Percentiles rank a stretch among this genome's conserved stretches.
Conservation (phyloP, 2,888 invertebrate genomes). For the Meta bourneti region DNA sequence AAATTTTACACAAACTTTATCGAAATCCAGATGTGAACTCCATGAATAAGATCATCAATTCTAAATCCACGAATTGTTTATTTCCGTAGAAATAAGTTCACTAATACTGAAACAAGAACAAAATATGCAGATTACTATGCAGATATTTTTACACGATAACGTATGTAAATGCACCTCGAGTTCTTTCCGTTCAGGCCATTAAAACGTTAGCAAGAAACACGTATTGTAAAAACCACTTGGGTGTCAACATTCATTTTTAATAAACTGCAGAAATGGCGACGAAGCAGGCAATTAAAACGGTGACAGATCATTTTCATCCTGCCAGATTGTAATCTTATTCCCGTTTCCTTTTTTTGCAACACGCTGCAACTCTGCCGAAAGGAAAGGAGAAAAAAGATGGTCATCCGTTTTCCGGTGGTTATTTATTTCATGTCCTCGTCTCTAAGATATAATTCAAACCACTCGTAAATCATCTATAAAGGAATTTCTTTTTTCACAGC, state of each 20-base stretch:
- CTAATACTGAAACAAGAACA: no score
- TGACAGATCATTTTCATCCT: conserved; percentile 35
- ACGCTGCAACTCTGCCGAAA: not conserved
- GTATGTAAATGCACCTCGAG: not conserved
- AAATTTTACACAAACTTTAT: no score
- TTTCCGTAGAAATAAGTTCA: no score
- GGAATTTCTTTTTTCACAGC: not conserved
- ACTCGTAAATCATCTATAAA: conserved; percentile 25
- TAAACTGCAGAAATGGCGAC: conserved; percentile 20
- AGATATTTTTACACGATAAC: not conserved
- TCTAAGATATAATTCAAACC: conserved; percentile 13
- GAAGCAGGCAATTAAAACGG: conserved; percentile 45
- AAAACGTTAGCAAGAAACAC: not conserved
- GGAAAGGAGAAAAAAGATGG: conserved; percentile 17
- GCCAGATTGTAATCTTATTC: conserved; percentile 8
- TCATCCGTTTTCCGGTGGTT: conserved; percentile 37
- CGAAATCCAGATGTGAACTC: no score
- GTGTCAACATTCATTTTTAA: conserved; percentile 32
- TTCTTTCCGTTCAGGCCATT: not conserved
- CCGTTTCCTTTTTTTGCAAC: conserved; percentile 8
- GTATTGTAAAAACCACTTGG: not conserved
- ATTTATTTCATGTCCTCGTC: conserved; percentile 9
- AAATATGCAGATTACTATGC: not conserved
- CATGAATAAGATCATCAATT: no score
- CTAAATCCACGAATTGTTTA: no score